Evolutionary conservation across 1,140 invertebrate genomes (phyloP).

Genomic region (Episyrphus balteatus): DNA sequence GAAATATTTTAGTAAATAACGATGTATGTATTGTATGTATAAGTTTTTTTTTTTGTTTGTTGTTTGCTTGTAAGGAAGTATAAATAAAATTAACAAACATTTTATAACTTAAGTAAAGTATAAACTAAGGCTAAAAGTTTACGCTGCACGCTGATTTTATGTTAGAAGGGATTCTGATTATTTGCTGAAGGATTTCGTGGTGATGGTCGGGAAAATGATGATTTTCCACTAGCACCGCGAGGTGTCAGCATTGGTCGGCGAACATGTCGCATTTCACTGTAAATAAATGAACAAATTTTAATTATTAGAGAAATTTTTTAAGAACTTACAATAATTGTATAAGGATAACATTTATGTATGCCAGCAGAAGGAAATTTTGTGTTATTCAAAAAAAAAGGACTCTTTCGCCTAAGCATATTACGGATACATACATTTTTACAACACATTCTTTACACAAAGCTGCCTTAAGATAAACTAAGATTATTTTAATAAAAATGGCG

Average conservation of each 20-base stretch:
- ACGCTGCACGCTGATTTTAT: slow-evolving; percentile 38
- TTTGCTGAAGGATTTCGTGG: slow-evolving; percentile 31
- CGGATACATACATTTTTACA: no score
- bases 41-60: neutral
- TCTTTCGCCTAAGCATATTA: no score
- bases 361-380: no score
- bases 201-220: slow-evolving; percentile 31
- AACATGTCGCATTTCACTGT: slow-evolving; percentile 47
- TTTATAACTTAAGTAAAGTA: slow-evolving; percentile 37
- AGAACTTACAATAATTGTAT: no score
- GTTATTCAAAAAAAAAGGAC: no score
- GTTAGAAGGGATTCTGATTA: slow-evolving; percentile 37
- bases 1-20: neutral
- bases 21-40: neutral
- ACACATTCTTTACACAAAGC: no score
- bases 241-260: slow-evolving; percentile 36
- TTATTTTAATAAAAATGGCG: no score
- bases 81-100: neutral
- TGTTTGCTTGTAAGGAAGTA: neutral
- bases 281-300: slow-evolving; percentile 2
- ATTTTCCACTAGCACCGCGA: slow-evolving; percentile 33
- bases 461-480: no score
- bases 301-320: slow-evolving; percentile 7
- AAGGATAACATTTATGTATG: no score
- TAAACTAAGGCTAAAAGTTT: slow-evolving; percentile 38